These are phyloP conservation scores for Galeopsomyia nigrocyanea DNA, from an alignment of 2,888 invertebrate genomes.

Conservation along the genomic window DNA sequence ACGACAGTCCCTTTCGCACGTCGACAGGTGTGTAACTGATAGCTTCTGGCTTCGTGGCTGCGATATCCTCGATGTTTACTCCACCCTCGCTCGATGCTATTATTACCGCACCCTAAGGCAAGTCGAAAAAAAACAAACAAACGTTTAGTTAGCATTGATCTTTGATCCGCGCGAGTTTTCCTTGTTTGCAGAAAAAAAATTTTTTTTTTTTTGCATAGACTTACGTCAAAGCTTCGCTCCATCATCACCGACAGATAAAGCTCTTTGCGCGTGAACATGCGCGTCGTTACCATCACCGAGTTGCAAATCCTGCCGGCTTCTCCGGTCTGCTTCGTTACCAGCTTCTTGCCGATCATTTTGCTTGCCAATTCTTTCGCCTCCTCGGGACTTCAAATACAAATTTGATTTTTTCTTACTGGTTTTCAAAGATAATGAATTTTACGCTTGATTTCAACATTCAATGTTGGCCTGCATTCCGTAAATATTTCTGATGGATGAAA, in stretches of 20 bases:
- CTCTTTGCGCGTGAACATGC: slow-evolving; percentile 94
- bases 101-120: slow-evolving; percentile 86
- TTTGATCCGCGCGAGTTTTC: too few species aligned
- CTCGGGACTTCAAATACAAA: slow-evolving; percentile 74
- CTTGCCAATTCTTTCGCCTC: slow-evolving; percentile 82
- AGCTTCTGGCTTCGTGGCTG: slow-evolving; percentile 87
- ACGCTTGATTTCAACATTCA: too few species aligned
- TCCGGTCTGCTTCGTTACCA: slow-evolving; percentile 96
- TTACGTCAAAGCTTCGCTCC: slow-evolving; percentile 85
- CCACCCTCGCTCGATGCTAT: slow-evolving; percentile 95
- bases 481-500: too few species aligned
- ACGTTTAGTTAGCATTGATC: not conserved
- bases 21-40: slow-evolving; percentile 91
- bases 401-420: not conserved
- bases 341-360: slow-evolving; percentile 90
- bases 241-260: slow-evolving; percentile 97
- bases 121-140: not conserved
- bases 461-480: too few species aligned
- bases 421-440: not conserved
- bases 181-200: too few species aligned
- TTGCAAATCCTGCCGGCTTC: slow-evolving; percentile 90
- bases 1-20: slow-evolving; percentile 79
- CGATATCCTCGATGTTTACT: slow-evolving; percentile 95
- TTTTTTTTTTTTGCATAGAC: not conserved
- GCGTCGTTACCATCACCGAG: slow-evolving; percentile 93